These are phyloP conservation scores for Sciurus niger DNA, from an alignment of 2,113 vertebrate genomes.

Conservation along the genomic window DNA sequence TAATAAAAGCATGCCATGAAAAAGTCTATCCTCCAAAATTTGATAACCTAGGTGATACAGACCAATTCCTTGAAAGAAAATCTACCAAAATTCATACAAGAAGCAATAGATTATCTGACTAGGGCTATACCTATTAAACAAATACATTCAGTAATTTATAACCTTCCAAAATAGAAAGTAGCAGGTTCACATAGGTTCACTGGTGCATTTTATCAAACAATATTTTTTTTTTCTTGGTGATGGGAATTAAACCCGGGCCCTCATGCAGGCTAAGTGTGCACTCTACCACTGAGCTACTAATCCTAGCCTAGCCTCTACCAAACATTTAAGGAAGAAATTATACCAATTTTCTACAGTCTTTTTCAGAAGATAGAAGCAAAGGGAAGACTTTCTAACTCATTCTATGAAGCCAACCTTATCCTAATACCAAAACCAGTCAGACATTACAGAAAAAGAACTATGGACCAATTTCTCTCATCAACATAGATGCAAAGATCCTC, in stretches of 20 bases:
- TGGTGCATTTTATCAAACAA: too few relatives aligned
- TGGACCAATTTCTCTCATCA: too few relatives aligned
- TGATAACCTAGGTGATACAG: not conserved
- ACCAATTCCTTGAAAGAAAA: not conserved
- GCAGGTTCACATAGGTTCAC: too few relatives aligned
- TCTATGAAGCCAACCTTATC: not conserved
- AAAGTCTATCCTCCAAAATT: not conserved
- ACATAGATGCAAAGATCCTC: too few relatives aligned
- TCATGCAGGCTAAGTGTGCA: too few relatives aligned
- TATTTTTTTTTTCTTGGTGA: too few relatives aligned
- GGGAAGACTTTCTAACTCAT: not conserved
- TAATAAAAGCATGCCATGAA: not conserved
- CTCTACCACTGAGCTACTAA: too few relatives aligned
- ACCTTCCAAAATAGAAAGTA: not conserved
- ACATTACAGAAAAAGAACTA: not conserved
- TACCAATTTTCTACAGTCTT: not conserved
- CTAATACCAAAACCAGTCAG: not conserved
- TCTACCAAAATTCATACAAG: not conserved
- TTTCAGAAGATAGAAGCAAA: not conserved
- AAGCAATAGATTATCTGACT: not conserved
- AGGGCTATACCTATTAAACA: not conserved
- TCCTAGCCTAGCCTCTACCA: too few relatives aligned
- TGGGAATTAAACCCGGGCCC: too few relatives aligned
- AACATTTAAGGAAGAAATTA: too few relatives aligned
- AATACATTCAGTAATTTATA: not conserved